phyloP scores from a whole-genome alignment of 2,888 invertebrate species.

The Xanthostigma xanthostigma region DNA sequence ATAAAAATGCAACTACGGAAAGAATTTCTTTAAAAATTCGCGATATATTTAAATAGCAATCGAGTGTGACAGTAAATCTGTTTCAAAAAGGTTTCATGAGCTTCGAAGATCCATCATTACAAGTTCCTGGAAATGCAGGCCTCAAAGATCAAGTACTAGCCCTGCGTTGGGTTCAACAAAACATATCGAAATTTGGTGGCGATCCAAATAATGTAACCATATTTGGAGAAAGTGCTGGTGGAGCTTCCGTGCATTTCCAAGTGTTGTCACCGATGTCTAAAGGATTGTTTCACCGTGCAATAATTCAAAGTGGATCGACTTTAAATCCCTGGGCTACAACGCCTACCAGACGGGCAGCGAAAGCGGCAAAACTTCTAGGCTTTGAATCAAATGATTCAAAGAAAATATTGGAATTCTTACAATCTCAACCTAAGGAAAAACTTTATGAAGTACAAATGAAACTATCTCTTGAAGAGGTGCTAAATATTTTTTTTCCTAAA shows the following conservation, averaged over 20 bases:
- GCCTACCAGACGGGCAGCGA: background rate
- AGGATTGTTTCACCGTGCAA: background rate
- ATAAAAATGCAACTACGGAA: too few species aligned
- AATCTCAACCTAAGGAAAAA: background rate
- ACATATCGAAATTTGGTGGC: background rate
- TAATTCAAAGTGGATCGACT: background rate
- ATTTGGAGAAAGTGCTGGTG: background rate
- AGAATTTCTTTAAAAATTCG: too few species aligned
- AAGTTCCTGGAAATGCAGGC: background rate
- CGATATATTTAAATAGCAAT: too few species aligned
- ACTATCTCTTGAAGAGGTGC: background rate
- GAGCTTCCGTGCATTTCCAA: background rate
- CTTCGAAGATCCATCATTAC: background rate
- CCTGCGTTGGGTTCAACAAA: background rate
- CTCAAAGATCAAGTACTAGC: background rate
- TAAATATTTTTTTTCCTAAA: too few species aligned
- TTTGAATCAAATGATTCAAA: background rate
- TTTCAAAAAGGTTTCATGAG: background rate
- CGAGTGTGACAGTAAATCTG: too few species aligned
- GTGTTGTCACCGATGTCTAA: background rate
- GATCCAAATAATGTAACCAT: background rate
- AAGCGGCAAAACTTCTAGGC: background rate
- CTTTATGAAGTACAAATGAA: background rate
- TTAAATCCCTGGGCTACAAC: background rate
- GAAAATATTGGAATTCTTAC: background rate